Base-by-base conservation (phyloP, 2,888 invertebrate genomes). In the Spicauda simplicius region DNA sequence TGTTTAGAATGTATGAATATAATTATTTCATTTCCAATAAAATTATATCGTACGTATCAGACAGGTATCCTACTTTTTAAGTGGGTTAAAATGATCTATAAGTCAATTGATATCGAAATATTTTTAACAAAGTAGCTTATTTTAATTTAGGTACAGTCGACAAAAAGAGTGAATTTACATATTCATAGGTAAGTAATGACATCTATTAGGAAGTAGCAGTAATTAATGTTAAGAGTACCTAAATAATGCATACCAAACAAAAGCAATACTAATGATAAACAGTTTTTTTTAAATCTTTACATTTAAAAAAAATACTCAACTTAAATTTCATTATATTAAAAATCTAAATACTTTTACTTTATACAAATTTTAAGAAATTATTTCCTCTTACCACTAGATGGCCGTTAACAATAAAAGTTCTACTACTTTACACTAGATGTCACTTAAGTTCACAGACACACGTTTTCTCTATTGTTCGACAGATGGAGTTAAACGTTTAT, bases 351-450 rank as follows among this genome's bases (percentile, higher is more conserved):
- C 6, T 6, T 33, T 33, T 33, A 33, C 10, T 33, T 14, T 1
- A 41, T 11, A 14, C 4, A 41, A 41, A 10, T 3, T 14, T 41
- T 11, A 8, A 14, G 10, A 14, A 41, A 41, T 41, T 41, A 1
- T 41, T 41, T 41, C 7, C 41, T 14, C 10, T 14, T 14, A 14
- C 12, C 41, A 14, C 41, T 14, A 41, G 41, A 14, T 41, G 41
- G 41, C 41, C 14, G 14, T 2, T 41, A 41, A 14, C 1, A 41
- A 41, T 14, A 41, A 41, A 14, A 41, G 30, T 33, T 33, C 14
- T 41, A 41, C 41, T 41, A 41, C 14, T 41, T 5, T 14, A 12
- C 61, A 61, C 58, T 68, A 80, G 81, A 74, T 75, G 76, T 30
- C 71, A 8, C 4, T 63, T 2, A 2, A 0, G n/a, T 7, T 18